Conservation (phyloP, 2,888 invertebrate genomes). For the Chloroclysta siterata region DNA sequence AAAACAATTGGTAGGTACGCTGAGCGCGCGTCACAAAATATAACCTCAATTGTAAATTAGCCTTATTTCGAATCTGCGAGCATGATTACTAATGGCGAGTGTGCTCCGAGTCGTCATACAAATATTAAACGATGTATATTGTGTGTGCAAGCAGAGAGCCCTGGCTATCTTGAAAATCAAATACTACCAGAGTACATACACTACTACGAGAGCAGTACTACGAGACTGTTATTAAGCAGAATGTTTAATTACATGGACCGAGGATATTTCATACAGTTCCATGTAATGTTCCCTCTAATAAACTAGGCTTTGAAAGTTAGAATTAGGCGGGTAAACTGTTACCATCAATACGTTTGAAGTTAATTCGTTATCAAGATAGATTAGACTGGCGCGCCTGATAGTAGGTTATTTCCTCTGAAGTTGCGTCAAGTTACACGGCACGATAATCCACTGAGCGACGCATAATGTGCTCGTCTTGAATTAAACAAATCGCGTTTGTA, state of each 20-base stretch:
- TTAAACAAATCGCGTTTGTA: not conserved
- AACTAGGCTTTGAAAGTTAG: not conserved
- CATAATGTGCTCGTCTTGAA: not conserved
- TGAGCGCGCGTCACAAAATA: not conserved
- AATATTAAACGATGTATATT: constrained; percentile 10
- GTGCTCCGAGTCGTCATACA: not conserved
- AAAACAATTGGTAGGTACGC: not conserved
- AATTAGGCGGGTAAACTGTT: not conserved
- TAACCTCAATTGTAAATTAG: not conserved
- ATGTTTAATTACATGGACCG: not conserved
- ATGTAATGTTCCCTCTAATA: not conserved
- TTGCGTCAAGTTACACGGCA: not conserved
- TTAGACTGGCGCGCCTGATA: constrained; percentile 1
- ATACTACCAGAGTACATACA: not conserved
- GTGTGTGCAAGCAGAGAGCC: not conserved
- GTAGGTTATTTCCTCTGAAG: constrained; percentile 5
- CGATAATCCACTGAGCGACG: constrained; percentile 3
- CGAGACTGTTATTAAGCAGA: too few species aligned
- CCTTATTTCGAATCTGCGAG: constrained; percentile 4
- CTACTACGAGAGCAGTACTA: not conserved
- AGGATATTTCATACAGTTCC: not conserved
- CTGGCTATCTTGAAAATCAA: constrained; percentile 5
- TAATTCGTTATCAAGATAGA: not conserved
- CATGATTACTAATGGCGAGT: not conserved
- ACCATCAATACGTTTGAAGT: constrained; percentile 1